Base-by-base conservation (phyloP, 2,113 vertebrate genomes). In the Chunga burmeisteri region DNA sequence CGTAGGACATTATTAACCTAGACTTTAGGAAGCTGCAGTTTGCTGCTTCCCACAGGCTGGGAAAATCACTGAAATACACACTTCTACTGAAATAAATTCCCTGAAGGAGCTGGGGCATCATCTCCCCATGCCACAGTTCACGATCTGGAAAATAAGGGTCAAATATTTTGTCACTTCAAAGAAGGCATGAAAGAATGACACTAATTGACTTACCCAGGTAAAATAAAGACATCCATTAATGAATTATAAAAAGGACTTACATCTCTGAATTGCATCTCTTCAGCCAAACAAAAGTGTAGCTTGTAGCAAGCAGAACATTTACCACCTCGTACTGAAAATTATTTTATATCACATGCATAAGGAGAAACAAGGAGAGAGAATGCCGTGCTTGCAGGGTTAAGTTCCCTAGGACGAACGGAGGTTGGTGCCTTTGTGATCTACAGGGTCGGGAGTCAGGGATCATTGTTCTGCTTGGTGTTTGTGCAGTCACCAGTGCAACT, bases 371-470 rank as follows among this genome's bases (percentile, higher is more conserved):
- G 40, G 61, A 55, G 70, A 49, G 9, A 50, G 11, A 82, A 81
- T 26, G 3, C 8, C 8, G 5, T 34, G 14, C 61, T 59, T 79
- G 42, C 22, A 87, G 14, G 13, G 15, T 65, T 52, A 79, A 34
- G 9, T 59, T 79, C 21, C 40, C 30, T 13, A 34, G 58, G 27
- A 61, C 1, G 14, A 87, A 50, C 8, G 7, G 32, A 71, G 11
- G 2, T 40, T 50, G 21, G 30, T 68, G 34, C 4, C 34, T 70
- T 66, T n/a, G 40, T 49, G 52, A 47, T 50, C 42, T 67, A 23
- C 0, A 3, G 15, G 61, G 6, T 42, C 53, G 0, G 2, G 52
- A 67, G 30, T n/a, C 47, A 40, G 13, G 6, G 10, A 23, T 6
- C 23, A 19, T 19, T 50, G 29, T 77, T 58, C n/a, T n/a, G 19